These are phyloP conservation scores for Chloroceryle inda DNA, from an alignment of 2,797 vertebrate genomes.

Conservation along the genomic window DNA sequence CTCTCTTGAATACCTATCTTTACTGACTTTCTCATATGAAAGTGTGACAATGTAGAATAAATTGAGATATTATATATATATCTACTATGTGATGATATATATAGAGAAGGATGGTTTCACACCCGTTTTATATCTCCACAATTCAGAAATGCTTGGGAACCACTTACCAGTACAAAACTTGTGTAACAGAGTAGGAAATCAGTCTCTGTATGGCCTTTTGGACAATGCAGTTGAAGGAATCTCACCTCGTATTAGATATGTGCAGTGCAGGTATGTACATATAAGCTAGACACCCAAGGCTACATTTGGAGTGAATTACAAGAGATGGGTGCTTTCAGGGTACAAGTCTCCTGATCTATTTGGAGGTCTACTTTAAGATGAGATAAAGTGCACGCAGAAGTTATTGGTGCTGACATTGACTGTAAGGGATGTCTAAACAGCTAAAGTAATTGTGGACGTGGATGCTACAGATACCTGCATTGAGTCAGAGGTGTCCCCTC, in stretches of 20 bases:
- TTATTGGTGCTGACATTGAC: not conserved
- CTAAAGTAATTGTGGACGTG: not conserved
- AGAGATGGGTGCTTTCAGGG: not conserved
- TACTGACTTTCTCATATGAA: not conserved
- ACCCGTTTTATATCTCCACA: not conserved
- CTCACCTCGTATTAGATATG: not conserved
- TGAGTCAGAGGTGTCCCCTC: not conserved
- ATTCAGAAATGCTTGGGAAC: not conserved
- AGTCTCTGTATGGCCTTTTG: not conserved
- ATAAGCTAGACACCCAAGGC: not conserved
- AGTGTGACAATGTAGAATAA: not conserved
- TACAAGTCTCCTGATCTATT: accelerated
- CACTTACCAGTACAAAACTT: not conserved
- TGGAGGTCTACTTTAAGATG: not conserved
- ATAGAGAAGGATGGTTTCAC: not conserved
- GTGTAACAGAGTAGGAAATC: not conserved
- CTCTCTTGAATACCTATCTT: not conserved
- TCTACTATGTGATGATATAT: not conserved
- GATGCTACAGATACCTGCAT: not conserved
- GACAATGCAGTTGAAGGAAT: not conserved
- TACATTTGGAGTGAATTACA: not conserved
- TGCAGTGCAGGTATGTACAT: not conserved
- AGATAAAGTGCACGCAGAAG: not conserved
- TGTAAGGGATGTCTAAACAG: not conserved
- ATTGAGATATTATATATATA: not conserved